Evolutionary conservation across 2,797 vertebrate species (phyloP).

Genomic region (Esox masquinongy): DNA sequence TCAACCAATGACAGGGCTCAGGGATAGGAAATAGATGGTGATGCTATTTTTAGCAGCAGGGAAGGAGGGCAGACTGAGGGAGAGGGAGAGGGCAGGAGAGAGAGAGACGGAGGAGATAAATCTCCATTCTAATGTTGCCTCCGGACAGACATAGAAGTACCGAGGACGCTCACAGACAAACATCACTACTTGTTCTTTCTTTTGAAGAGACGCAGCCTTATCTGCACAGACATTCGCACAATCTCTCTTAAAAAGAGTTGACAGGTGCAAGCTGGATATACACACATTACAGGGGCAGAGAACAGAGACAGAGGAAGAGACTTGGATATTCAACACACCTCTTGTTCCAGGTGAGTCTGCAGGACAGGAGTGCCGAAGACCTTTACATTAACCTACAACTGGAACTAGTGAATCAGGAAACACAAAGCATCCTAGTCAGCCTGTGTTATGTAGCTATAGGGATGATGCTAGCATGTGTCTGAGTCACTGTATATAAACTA

Average conservation of each 20-base stretch:
- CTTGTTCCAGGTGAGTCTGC: slow-evolving; percentile 57
- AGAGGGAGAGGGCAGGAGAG: slow-evolving; percentile 39
- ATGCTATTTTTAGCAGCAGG: slow-evolving; percentile 74
- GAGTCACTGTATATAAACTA: slow-evolving; percentile 43
- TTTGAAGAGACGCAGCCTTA: background rate
- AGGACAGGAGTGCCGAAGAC: slow-evolving; percentile 18
- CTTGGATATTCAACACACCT: slow-evolving; percentile 21
- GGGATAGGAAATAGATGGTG: slow-evolving; percentile 68
- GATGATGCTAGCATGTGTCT: background rate
- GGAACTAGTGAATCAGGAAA: background rate
- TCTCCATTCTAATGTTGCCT: slow-evolving; percentile 64
- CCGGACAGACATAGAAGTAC: slow-evolving; percentile 60
- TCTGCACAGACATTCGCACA: background rate
- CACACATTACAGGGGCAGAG: slow-evolving; percentile 3
- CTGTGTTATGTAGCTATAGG: background rate
- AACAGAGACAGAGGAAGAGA: slow-evolving; percentile 18
- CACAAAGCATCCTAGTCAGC: background rate
- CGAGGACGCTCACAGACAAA: slow-evolving; percentile 27
- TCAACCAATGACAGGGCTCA: slow-evolving; percentile 53
- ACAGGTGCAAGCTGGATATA: slow-evolving; percentile 16
- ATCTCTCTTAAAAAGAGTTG: slow-evolving; percentile 16
- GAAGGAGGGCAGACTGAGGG: slow-evolving; percentile 61
- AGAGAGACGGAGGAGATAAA: slow-evolving; percentile 63
- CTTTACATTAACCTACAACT: slow-evolving; percentile 21
- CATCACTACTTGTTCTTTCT: slow-evolving; percentile 30